Base-by-base conservation (phyloP, 2,797 vertebrate species). In the Leucoraja ocellata region DNA sequence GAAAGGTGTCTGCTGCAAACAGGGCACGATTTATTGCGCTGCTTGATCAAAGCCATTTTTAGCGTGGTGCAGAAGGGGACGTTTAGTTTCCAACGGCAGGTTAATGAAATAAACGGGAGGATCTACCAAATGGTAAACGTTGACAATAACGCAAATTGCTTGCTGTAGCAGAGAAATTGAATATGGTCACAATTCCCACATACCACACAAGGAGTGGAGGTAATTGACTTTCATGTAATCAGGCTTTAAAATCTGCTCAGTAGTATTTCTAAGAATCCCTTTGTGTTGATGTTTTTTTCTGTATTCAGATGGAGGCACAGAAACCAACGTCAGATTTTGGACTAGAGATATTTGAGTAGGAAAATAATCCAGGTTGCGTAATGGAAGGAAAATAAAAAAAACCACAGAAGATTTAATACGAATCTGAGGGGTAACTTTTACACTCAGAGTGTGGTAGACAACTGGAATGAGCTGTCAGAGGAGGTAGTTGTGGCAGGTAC, bases 1-100 rank as follows among this genome's bases (percentile, higher is more conserved):
- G 99, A 98, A 98, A 98, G 97, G 97, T 97, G 97, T 97, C 98
- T 98, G 98, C 98, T 98, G 98, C 97, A 97, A 97, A 97, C 97
- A 96, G 96, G 96, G 97, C 97, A 32, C 98, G 97, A 98, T 98
- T 97, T 98, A 88, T 88, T 68, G 84, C 14, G 14, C 16, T 68
- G 84, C 83, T 54, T 76, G 54, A 28, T 23, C 58, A 21, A 46
- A 74, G 90, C 90, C 71, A 92, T 54, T 76, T 92, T 76, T 54
- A 28, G 21, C 39, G 90, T 28, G 25, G 90, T 76, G 71, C 32
- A 76, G 90, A 74, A 54, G 14, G 36, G 39, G 36, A 74, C 76
- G 76, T 46, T 92, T 61, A 36, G 23, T 58, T 92, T 92, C 6
- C 90, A 76, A 76, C 74, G 90, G 71, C 65, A 91, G 36, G 25